Conservation (phyloP, 2,113 vertebrate genomes). For the Protobothrops flavoviridis region DNA sequence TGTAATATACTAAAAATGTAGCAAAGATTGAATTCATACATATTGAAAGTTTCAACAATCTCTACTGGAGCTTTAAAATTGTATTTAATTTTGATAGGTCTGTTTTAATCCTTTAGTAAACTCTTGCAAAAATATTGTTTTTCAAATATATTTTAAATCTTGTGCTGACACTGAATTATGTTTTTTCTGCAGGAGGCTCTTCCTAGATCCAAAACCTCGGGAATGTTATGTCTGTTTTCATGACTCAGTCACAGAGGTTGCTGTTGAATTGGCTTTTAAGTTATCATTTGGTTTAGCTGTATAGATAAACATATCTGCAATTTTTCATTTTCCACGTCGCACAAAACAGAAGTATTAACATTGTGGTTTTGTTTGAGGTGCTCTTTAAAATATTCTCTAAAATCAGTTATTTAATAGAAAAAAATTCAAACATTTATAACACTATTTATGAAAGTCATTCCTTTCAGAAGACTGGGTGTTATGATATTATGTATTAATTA, state of each 20-base stretch:
- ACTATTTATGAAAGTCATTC: background rate
- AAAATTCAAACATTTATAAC: background rate
- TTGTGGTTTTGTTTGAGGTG: background rate
- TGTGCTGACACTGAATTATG: background rate
- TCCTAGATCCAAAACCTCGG: conserved; percentile 88
- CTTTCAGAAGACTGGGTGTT: conserved; percentile 7
- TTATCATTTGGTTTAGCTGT: conserved; percentile 87
- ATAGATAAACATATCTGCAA: conserved; percentile 54
- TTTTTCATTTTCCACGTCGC: background rate
- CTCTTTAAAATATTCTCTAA: background rate
- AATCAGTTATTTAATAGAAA: background rate
- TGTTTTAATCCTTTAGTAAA: conserved; percentile 1
- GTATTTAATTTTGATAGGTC: background rate
- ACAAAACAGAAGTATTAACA: accelerated
- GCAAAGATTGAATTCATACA: background rate
- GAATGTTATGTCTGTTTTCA: conserved; percentile 97
- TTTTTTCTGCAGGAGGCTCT: conserved; percentile 79
- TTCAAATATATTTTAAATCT: background rate
- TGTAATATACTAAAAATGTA: background rate
- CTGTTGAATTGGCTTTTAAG: conserved; percentile 93
- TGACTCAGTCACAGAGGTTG: conserved; percentile 89
- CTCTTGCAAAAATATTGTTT: background rate
- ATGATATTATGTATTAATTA: conserved; percentile 10
- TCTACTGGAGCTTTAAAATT: background rate
- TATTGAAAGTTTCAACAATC: background rate